phyloP scores from a whole-genome alignment of 2,113 vertebrate species.

The Pontoporia blainvillei region DNA sequence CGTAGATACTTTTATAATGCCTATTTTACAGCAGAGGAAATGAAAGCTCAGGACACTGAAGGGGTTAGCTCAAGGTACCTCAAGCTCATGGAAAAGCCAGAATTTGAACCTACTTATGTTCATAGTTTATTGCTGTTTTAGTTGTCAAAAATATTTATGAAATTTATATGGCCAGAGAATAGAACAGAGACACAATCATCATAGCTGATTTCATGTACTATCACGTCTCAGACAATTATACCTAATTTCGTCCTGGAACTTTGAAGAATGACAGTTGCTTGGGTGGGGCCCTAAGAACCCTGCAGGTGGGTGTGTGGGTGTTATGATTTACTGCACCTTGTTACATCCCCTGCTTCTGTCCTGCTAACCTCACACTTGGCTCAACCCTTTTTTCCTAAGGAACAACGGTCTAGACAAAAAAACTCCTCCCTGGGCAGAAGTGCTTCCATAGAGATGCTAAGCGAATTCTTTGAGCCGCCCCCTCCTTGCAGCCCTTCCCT shows the following conservation, averaged over 20 bases:
- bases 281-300: neutral
- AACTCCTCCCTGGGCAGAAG: constrained; percentile 42
- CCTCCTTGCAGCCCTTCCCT: neutral
- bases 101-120: neutral
- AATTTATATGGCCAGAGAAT: neutral
- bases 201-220: neutral
- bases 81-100: neutral
- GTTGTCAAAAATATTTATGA: neutral
- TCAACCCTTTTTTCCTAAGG: constrained; percentile 17
- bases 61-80: neutral
- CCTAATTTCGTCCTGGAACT: neutral
- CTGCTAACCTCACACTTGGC: constrained; percentile 20
- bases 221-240: neutral
- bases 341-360: neutral
- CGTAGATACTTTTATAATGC: neutral
- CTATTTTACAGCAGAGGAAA: neutral
- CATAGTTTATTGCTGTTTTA: neutral
- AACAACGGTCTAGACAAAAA: constrained; percentile 51
- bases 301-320: neutral
- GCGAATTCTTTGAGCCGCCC: neutral
- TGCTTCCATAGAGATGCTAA: constrained; percentile 55
- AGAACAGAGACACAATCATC: neutral
- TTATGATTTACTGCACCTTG: constrained; percentile 3
- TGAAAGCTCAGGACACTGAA: neutral
- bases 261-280: neutral